Evolutionary conservation across 2,113 vertebrate species (phyloP).

Genomic region (Elgaria multicarinata): DNA sequence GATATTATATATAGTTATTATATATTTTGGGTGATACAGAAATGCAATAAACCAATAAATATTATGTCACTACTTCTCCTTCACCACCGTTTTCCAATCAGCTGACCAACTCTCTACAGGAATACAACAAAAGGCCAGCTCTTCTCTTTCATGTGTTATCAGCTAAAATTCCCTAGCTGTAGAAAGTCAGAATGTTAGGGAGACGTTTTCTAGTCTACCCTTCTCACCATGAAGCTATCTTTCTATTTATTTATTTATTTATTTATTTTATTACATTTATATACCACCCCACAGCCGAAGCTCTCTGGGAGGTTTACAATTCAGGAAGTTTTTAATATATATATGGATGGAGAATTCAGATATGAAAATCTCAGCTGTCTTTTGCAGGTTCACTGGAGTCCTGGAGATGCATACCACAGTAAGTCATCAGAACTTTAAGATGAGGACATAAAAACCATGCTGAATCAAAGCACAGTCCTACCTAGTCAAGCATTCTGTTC

Average conservation of each 20-base stretch:
- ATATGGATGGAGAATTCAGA: neutral
- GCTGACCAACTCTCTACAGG: neutral
- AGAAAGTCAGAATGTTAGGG: neutral
- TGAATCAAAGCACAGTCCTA: too few species aligned
- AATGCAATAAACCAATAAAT: too few species aligned
- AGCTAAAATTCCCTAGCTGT: neutral
- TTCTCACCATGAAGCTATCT: neutral
- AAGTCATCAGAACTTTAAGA: neutral
- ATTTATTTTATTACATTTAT: too few species aligned
- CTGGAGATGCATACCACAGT: neutral
- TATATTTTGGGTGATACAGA: too few species aligned
- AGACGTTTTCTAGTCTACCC: neutral
- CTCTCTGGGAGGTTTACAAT: too few species aligned
- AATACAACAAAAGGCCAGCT: neutral
- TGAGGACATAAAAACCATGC: too few species aligned
- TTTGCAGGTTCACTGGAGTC: neutral
- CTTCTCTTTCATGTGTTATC: neutral
- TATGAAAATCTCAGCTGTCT: neutral
- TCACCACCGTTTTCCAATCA: neutral
- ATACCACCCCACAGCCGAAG: too few species aligned
- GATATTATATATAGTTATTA: too few species aligned
- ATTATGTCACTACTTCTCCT: neutral
- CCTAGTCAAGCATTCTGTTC: too few species aligned
- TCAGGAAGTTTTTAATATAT: too few species aligned
- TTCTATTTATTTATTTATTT: neutral